Conservation (phyloP, 2,113 vertebrate species). For the Tachysurus vachellii region DNA sequence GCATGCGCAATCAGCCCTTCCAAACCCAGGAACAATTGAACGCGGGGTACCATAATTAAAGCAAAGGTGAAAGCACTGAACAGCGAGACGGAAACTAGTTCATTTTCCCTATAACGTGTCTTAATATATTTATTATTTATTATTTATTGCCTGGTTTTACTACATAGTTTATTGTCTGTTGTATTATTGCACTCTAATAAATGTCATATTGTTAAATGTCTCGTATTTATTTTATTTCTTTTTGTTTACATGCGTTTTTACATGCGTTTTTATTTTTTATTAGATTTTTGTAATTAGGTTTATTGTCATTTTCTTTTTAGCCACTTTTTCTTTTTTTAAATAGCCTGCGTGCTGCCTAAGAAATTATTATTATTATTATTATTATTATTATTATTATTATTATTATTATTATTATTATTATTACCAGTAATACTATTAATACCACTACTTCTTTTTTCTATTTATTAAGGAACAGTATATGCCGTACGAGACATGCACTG, state of each 20-base stretch:
- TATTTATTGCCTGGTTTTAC: conserved; percentile 1
- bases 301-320: background rate
- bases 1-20: conserved; percentile 95
- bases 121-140: conserved; percentile 8
- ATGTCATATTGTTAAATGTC: conserved; percentile 30
- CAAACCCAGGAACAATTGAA: conserved; percentile 95
- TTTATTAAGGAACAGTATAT: background rate
- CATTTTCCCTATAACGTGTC: background rate
- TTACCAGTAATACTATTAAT: background rate
- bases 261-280: no score
- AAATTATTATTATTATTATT: background rate
- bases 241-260: no score
- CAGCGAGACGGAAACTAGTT: background rate
- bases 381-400: background rate
- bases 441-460: background rate
- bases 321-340: background rate
- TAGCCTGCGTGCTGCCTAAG: background rate
- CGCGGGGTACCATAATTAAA: conserved; percentile 93
- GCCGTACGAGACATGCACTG: background rate
- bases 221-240: background rate
- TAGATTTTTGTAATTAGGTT: background rate
- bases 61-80: background rate
- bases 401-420: conserved; percentile 25
- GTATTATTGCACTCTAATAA: conserved; percentile 29
- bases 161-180: conserved; percentile 8